These are phyloP conservation scores for Charanyca ferruginea DNA, from an alignment of 2,888 invertebrate species.

Conservation along the genomic window DNA sequence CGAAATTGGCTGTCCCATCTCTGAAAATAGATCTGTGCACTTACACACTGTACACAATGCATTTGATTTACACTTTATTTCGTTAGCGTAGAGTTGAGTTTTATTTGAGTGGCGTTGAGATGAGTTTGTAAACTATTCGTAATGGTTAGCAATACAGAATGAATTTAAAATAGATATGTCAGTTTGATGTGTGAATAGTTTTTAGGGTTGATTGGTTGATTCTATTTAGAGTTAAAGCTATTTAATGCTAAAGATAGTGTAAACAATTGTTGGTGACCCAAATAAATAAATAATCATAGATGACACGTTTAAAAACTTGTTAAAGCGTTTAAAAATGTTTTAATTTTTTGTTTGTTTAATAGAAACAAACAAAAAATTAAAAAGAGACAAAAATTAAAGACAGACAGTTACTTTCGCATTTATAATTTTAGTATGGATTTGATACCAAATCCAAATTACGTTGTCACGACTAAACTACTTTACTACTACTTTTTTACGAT, in stretches of 20 bases:
- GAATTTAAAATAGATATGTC: conserved; percentile 66
- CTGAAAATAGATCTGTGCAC: conserved; percentile 77
- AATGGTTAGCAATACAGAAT: conserved; percentile 71
- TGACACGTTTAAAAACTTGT: too few species aligned
- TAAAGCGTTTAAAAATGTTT: too few species aligned
- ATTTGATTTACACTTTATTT: conserved; percentile 47
- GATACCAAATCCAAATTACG: too few species aligned
- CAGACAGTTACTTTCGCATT: too few species aligned
- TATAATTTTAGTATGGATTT: too few species aligned
- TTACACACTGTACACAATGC: conserved; percentile 63
- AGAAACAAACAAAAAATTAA: too few species aligned
- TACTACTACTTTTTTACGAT: too few species aligned
- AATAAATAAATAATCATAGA: too few species aligned
- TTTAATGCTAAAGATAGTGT: not conserved
- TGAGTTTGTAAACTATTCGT: conserved; percentile 66
- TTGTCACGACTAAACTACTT: too few species aligned
- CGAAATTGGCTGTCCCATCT: conserved; percentile 82
- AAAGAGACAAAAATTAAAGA: too few species aligned
- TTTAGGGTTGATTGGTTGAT: conserved; percentile 5
- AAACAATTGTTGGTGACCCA: not conserved
- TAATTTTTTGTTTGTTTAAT: too few species aligned
- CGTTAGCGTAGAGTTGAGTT: conserved; percentile 51
- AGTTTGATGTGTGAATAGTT: conserved; percentile 45
- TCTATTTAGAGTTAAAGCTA: not conserved
- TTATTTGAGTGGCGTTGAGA: conserved; percentile 32